Conservation (phyloP, 1,140 invertebrate genomes). For the Dreissena polymorpha region DNA sequence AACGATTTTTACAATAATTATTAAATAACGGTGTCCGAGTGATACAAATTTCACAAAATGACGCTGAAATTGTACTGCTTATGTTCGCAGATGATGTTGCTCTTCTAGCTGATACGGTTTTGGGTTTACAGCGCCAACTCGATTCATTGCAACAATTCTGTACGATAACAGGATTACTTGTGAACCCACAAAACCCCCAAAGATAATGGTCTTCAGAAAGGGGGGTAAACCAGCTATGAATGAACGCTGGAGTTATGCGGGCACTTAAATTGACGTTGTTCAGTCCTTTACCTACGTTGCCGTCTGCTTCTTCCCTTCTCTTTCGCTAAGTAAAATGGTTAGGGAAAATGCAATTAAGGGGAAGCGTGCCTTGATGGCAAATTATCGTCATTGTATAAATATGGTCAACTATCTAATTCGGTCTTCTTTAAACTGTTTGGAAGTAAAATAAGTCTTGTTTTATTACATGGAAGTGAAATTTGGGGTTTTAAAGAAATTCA, state of each 20-base stretch:
- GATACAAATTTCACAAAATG: slow-evolving; percentile 13
- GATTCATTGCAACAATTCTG: background rate
- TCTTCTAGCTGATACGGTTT: slow-evolving; percentile 32
- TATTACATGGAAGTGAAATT: no score
- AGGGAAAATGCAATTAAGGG: background rate
- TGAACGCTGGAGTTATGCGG: no score
- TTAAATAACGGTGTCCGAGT: slow-evolving; percentile 10
- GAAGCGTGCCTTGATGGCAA: background rate
- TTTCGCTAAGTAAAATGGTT: background rate
- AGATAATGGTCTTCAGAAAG: background rate
- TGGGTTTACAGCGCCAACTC: slow-evolving; percentile 4
- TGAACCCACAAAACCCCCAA: background rate
- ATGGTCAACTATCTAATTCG: no score
- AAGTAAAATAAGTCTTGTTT: no score
- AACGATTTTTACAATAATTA: slow-evolving; percentile 34
- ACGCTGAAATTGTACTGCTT: slow-evolving; percentile 2
- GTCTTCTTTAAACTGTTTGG: no score
- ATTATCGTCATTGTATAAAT: background rate
- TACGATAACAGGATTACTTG: background rate
- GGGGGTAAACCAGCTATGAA: no score
- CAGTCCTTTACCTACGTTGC: background rate
- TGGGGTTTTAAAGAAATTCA: no score
- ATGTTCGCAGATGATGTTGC: slow-evolving; percentile 50
- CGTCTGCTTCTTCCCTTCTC: background rate
- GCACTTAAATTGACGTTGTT: no score